Conservation (phyloP, 2,113 vertebrate species). For the Hiodon alosoides region DNA sequence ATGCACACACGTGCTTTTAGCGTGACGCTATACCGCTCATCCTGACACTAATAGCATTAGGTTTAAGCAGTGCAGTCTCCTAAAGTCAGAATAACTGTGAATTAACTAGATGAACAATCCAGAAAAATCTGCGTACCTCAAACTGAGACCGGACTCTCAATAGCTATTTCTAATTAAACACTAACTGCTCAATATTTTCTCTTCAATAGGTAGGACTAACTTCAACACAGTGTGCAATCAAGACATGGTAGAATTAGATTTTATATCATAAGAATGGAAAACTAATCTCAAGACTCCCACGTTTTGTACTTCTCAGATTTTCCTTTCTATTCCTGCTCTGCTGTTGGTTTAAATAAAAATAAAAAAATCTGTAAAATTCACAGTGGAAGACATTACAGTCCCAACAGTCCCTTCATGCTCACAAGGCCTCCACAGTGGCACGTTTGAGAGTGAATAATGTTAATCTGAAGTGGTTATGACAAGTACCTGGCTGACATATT, state of each 20-base stretch:
- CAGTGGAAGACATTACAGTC: constrained; percentile 39
- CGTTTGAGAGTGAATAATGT: constrained; percentile 44
- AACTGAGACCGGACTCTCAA: background rate
- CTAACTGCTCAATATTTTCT: no score
- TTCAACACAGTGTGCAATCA: background rate
- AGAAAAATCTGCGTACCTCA: background rate
- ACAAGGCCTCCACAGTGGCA: constrained; percentile 32
- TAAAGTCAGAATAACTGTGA: background rate
- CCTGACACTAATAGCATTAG: background rate
- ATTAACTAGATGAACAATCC: background rate
- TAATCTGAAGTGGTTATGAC: constrained; percentile 30
- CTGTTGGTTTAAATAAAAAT: constrained; percentile 39
- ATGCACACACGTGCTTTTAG: background rate
- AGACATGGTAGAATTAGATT: constrained; percentile 18
- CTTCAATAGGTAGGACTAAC: no score
- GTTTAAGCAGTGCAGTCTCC: background rate
- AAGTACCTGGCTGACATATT: constrained; percentile 92
- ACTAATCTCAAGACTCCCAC: constrained; percentile 28
- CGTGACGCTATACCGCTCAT: background rate
- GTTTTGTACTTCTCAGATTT: constrained; percentile 37
- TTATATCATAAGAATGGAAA: constrained; percentile 34
- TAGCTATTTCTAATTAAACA: constrained; percentile 27
- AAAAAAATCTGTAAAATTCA: constrained; percentile 36
- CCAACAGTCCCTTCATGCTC: constrained; percentile 21
- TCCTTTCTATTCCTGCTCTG: constrained; percentile 29